Base-by-base conservation (phyloP, 2,113 vertebrate species). In the Mobula birostris region DNA sequence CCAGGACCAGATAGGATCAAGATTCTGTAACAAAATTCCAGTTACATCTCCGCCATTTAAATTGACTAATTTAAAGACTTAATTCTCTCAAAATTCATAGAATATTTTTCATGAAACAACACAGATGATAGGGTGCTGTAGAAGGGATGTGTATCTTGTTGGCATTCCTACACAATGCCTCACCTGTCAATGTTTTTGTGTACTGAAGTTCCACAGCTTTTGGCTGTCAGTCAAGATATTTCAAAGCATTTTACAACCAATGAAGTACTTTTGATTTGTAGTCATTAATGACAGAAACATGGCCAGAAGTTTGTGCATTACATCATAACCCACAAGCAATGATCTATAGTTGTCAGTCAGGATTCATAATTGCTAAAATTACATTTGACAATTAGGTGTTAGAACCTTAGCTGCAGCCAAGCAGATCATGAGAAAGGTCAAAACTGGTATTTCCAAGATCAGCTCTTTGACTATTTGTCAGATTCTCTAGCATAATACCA, bases 351-450 rank as follows among this genome's bases (percentile, higher is more conserved):
- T 58, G 82, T n/a, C 83, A 63, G 1, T 63, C 56, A n/a, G 12
- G 12, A 12, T 88, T 2, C 40, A 48, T 72, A 24, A 40, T 92
- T 17, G 15, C 90, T 40, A 72, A 2, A 48, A 19, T 48, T 93
- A 74, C 36, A 76, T 76, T 74, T 74, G 91, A 93, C 58, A 90
- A 36, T 40, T 66, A 29, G 91, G 36, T 48, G 36, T 93, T 93
- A 29, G 68, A 74, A 36, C 68, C 90, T 48, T 11, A 19, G 40
- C 21, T 19, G 56, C 24, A 32, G 32, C 48, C 68, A 72, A 93
- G 36, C 36, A 56, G 21, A 9, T 27, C 1, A 14, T 56, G 40
- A 72, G 1, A 36, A 32, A 48, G 17, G 0, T 40, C 70, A 66
- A 66, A 68, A 90, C 7, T 32, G 2, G n/a, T 90, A 93, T 12